These are phyloP conservation scores for Allobates femoralis DNA, from an alignment of 2,797 vertebrate species.

Conservation along the genomic window DNA sequence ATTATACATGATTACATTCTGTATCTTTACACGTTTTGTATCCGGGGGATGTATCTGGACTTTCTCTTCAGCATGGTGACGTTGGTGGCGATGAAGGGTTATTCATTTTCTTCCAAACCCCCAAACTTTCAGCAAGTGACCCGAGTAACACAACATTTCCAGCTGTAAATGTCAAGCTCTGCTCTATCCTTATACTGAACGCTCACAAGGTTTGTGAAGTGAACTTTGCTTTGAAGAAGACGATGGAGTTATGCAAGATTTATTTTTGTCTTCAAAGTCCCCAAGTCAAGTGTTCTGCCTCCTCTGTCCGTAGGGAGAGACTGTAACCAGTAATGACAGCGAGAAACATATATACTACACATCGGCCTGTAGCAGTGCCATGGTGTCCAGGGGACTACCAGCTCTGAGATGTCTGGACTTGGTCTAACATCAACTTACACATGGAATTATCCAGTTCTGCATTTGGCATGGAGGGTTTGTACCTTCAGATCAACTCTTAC, in stretches of 20 bases:
- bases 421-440: too few relatives aligned
- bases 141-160: slow-evolving; percentile 22
- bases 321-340: slow-evolving; percentile 2
- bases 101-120: background rate
- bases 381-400: background rate
- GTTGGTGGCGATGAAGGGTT: background rate
- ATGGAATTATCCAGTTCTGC: too few relatives aligned
- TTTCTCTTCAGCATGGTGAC: too few relatives aligned
- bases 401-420: too few relatives aligned
- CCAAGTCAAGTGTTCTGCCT: background rate
- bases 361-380: background rate
- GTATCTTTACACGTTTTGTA: too few relatives aligned
- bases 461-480: too few relatives aligned
- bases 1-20: too few relatives aligned
- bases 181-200: background rate
- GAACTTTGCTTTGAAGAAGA: slow-evolving; percentile 37
- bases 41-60: too few relatives aligned
- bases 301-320: background rate
- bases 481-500: too few relatives aligned
- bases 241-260: slow-evolving; percentile 19
- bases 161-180: slow-evolving; percentile 33
- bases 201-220: slow-evolving; percentile 10
- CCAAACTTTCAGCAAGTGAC: slow-evolving; percentile 6
- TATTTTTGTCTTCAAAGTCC: slow-evolving; percentile 30
- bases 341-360: background rate